These are phyloP conservation scores for Scolopax bukidnonensis DNA, from an alignment of 2,797 vertebrate genomes.

Conservation along the genomic window DNA sequence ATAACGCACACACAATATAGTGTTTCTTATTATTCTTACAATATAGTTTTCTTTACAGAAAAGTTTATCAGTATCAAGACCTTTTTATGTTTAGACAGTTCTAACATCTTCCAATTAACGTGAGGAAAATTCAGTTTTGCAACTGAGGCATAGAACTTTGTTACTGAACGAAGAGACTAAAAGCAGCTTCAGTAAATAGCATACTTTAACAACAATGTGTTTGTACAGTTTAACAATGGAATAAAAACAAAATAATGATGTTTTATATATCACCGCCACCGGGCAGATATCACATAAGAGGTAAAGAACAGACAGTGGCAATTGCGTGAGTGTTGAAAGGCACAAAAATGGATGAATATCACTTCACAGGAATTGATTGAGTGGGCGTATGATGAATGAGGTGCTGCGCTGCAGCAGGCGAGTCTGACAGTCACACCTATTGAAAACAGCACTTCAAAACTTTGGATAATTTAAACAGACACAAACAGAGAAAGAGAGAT, in stretches of 20 bases:
- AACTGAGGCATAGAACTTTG: neutral
- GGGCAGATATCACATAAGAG: neutral
- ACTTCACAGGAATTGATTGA: neutral
- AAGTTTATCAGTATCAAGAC: neutral
- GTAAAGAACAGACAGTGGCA: neutral
- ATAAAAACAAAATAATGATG: neutral
- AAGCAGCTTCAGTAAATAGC: neutral
- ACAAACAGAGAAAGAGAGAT: neutral
- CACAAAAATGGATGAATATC: neutral
- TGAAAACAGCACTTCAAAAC: conserved; percentile 13
- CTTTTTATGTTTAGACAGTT: neutral
- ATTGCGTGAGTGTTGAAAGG: neutral
- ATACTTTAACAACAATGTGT: neutral
- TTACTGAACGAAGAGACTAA: neutral
- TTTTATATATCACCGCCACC: neutral
- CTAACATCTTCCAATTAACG: neutral
- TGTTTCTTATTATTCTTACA: neutral
- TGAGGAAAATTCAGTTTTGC: neutral
- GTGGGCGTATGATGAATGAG: neutral
- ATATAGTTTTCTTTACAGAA: neutral
- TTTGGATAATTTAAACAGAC: conserved; percentile 12
- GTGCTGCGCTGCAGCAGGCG: neutral
- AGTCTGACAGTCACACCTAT: conserved; percentile 15
- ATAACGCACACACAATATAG: neutral
- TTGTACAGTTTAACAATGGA: neutral